These are phyloP conservation scores for Morbakka virulenta DNA, from an alignment of 30 jellyfish, hydroid and myxozoan genomes.

Conservation along the genomic window DNA sequence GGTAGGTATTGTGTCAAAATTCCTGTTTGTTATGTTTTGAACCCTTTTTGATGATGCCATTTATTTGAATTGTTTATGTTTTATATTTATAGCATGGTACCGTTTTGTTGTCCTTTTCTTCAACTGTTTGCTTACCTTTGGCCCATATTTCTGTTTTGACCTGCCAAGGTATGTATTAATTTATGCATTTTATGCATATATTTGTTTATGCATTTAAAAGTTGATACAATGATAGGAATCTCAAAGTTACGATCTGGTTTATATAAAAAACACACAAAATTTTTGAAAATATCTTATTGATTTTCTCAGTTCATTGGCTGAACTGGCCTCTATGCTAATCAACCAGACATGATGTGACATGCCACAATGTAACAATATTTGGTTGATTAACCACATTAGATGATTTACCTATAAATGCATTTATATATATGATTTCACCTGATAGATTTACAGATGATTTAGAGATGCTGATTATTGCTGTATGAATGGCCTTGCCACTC, in stretches of 20 bases:
- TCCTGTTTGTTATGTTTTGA: not conserved
- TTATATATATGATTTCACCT: too few relatives aligned
- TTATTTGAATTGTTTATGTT: not conserved
- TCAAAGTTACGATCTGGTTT: not conserved
- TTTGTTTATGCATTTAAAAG: not conserved
- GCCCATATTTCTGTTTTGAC: constrained; percentile 86
- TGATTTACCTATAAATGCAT: too few relatives aligned
- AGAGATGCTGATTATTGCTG: too few relatives aligned
- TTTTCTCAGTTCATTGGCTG: not conserved
- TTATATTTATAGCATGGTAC: constrained; percentile 48
- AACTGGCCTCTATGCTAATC: too few relatives aligned
- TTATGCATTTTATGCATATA: not conserved
- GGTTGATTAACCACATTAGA: too few relatives aligned
- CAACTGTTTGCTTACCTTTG: constrained; percentile 81
- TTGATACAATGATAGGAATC: too few relatives aligned
- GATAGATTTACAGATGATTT: too few relatives aligned
- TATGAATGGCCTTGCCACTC: too few relatives aligned
- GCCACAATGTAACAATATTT: too few relatives aligned
- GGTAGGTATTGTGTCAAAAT: too few relatives aligned
- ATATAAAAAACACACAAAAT: not conserved
- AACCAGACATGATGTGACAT: too few relatives aligned
- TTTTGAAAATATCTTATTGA: not conserved
- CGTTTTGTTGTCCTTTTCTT: constrained; percentile 63
- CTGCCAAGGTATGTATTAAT: constrained; percentile 73
- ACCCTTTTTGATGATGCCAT: not conserved